Evolutionary conservation across 2,113 vertebrate species (phyloP).

Genomic region (Oreochromis spilurus): DNA sequence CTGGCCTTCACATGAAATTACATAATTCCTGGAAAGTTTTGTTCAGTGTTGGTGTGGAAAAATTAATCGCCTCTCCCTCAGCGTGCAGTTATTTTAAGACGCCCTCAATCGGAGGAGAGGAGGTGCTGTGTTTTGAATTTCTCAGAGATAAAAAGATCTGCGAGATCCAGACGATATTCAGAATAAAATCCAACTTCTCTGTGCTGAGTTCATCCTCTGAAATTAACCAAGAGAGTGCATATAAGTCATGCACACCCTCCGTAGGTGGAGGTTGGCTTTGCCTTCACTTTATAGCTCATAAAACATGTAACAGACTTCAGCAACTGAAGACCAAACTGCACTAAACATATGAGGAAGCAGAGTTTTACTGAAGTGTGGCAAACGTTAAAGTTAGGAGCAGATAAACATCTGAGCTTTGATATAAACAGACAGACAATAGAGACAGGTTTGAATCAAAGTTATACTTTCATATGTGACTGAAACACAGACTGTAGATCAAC

Average conservation of each 20-base stretch:
- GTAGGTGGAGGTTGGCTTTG: not conserved
- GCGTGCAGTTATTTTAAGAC: conserved; percentile 49
- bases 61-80: conserved; percentile 38
- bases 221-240: not conserved
- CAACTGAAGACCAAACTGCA: not conserved
- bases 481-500: not conserved
- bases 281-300: not conserved
- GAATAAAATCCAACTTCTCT: not conserved
- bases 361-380: not conserved
- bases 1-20: conserved; percentile 33
- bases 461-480: not conserved
- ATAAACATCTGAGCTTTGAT: not conserved
- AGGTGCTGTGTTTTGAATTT: not conserved
- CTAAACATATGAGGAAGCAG: not conserved
- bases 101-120: conserved; percentile 33
- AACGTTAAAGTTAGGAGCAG: not conserved
- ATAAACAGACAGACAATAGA: not conserved
- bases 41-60: conserved; percentile 62
- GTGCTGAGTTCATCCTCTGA: not conserved
- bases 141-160: conserved; percentile 11
- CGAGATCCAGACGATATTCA: not conserved
- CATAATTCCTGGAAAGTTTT: conserved; percentile 67
- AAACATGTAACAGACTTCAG: not conserved
- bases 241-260: not conserved
- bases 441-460: not conserved